phyloP scores from a whole-genome alignment of 2,113 vertebrate genomes.

The Labeo catla region DNA sequence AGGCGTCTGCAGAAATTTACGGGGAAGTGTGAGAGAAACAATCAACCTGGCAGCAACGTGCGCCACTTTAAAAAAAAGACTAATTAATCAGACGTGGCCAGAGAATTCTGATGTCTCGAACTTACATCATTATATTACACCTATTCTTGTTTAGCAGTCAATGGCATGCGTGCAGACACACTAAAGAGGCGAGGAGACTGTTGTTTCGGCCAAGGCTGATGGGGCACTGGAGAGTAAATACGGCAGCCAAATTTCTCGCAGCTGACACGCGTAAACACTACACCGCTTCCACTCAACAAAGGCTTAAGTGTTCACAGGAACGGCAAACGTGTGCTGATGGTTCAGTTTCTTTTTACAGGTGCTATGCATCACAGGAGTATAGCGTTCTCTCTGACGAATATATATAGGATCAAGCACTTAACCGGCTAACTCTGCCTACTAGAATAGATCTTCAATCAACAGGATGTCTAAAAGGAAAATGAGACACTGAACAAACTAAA shows the following conservation, averaged over 20 bases:
- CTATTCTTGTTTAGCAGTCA: constrained; percentile 22
- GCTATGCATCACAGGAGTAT: constrained; percentile 13
- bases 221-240: constrained; percentile 12
- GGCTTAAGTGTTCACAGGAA: constrained; percentile 36
- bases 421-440: constrained; percentile 7
- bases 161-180: constrained; percentile 10
- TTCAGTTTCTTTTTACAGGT: constrained; percentile 38
- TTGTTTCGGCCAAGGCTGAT: constrained; percentile 28
- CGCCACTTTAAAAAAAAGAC: constrained; percentile 38
- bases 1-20: constrained; percentile 63
- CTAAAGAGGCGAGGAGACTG: constrained; percentile 32
- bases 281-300: constrained; percentile 6
- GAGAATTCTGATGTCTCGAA: constrained; percentile 7
- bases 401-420: constrained; percentile 11
- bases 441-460: constrained; percentile 33
- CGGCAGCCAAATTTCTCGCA: constrained; percentile 23
- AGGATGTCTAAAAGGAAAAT: constrained; percentile 4
- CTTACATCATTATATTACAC: constrained; percentile 34
- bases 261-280: constrained; percentile 37
- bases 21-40: constrained; percentile 62
- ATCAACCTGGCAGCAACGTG: constrained; percentile 33
- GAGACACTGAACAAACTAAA: not conserved
- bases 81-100: constrained; percentile 53
- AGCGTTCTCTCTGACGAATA: not conserved
- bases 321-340: constrained; percentile 4